Evolutionary conservation across 2,797 vertebrate genomes (phyloP).

Genomic region (Falco cherrug): DNA sequence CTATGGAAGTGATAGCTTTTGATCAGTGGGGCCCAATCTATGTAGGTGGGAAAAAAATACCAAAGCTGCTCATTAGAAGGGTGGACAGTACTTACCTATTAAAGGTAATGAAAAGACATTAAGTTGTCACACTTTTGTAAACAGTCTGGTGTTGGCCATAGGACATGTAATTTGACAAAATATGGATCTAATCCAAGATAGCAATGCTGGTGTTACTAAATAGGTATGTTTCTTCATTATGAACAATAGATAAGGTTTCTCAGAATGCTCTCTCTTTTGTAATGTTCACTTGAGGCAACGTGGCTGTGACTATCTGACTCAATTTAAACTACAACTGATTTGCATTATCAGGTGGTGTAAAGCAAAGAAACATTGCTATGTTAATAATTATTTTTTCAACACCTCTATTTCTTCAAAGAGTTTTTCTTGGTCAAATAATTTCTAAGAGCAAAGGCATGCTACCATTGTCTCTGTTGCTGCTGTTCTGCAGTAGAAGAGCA

Average conservation of each 20-base stretch:
- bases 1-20: background rate
- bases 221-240: background rate
- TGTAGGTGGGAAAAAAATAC: background rate
- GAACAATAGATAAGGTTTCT: background rate
- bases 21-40: rapidly evolving
- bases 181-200: background rate
- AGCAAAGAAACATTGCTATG: background rate
- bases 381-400: background rate
- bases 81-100: background rate
- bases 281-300: background rate
- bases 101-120: background rate
- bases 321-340: background rate
- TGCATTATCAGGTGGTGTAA: background rate
- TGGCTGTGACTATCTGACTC: background rate
- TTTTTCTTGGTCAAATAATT: background rate
- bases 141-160: background rate
- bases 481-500: background rate
- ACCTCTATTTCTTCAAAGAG: background rate
- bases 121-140: background rate
- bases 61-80: background rate
- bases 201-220: background rate
- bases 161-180: background rate
- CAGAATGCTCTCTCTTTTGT: background rate
- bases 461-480: background rate
- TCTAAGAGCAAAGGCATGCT: background rate